Evolutionary conservation across 1,140 invertebrate genomes (phyloP).

Genomic region (Diorhabda elongata): DNA sequence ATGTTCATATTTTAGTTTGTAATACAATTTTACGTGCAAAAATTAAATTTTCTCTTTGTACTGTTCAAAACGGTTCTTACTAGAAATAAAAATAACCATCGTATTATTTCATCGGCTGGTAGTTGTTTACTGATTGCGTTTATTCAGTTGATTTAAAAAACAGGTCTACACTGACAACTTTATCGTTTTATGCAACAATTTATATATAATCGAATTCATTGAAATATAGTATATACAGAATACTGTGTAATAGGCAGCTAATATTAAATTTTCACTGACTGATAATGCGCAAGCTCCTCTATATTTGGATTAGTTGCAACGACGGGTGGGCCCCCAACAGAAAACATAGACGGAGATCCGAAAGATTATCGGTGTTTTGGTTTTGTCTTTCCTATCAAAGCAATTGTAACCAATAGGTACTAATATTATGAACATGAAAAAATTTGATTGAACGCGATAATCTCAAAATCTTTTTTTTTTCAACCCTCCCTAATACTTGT

Average conservation of each 20-base stretch:
- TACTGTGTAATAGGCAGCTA: conserved; percentile 1
- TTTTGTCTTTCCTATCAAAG: too few species aligned
- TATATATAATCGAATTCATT: conserved; percentile 4
- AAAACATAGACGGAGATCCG: background rate
- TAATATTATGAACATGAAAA: too few species aligned
- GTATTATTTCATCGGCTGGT: too few species aligned
- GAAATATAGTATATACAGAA: background rate
- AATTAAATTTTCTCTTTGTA: too few species aligned
- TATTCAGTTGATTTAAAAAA: background rate
- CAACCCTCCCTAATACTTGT: too few species aligned
- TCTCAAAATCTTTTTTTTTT: too few species aligned
- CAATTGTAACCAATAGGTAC: too few species aligned
- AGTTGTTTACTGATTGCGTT: background rate
- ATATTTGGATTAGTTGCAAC: background rate
- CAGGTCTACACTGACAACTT: conserved; percentile 2
- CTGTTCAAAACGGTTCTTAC: too few species aligned
- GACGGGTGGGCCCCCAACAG: conserved; percentile 5
- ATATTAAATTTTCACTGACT: conserved; percentile 6
- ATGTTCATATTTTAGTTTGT: too few species aligned
- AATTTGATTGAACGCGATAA: too few species aligned
- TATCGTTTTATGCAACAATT: background rate
- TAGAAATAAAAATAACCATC: too few species aligned
- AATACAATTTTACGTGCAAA: too few species aligned
- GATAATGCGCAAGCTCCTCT: conserved; percentile 3
- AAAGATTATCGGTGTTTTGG: background rate